Evolutionary conservation across 1,140 invertebrate genomes (phyloP).

Genomic region (Neodiprion pinetum): DNA sequence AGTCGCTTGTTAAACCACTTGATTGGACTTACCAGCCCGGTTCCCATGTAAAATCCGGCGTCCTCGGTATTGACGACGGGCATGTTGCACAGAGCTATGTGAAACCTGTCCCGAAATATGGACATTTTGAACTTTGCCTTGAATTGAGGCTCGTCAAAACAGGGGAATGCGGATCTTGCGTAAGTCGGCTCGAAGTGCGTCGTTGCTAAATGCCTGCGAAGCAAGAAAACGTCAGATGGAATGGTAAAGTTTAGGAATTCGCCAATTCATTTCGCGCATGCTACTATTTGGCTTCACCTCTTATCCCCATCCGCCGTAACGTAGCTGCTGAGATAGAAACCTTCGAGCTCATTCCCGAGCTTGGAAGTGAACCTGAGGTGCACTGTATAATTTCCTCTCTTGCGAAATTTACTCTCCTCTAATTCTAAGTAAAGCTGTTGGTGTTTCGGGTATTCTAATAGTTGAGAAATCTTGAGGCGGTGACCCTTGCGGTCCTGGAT

Average conservation of each 20-base stretch:
- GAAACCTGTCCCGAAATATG: constrained; percentile 85
- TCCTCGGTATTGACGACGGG: constrained; percentile 87
- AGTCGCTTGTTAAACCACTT: constrained; percentile 9
- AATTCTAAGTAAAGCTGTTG: constrained; percentile 89
- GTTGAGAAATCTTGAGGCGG: constrained; percentile 72
- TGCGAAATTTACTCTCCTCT: constrained; percentile 74
- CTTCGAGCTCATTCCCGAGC: constrained; percentile 81
- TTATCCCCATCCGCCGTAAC: constrained; percentile 75
- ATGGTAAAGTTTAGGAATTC: background rate
- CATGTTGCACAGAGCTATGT: constrained; percentile 90
- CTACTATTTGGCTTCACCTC: constrained; percentile 67
- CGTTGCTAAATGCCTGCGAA: constrained; percentile 83
- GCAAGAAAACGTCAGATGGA: constrained; percentile 15
- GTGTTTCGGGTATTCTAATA: constrained; percentile 80
- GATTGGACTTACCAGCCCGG: constrained; percentile 72
- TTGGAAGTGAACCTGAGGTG: constrained; percentile 83
- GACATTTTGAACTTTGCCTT: constrained; percentile 92
- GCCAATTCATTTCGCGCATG: background rate
- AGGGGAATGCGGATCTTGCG: constrained; percentile 94
- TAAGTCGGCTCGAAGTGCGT: constrained; percentile 96
- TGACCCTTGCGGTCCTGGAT: constrained; percentile 77
- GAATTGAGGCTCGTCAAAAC: constrained; percentile 96
- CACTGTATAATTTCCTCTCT: constrained; percentile 83
- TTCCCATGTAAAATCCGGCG: constrained; percentile 86
- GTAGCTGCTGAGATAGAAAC: constrained; percentile 93